Evolutionary conservation across 2,113 vertebrate species (phyloP).

Genomic region (Elephantulus edwardii): DNA sequence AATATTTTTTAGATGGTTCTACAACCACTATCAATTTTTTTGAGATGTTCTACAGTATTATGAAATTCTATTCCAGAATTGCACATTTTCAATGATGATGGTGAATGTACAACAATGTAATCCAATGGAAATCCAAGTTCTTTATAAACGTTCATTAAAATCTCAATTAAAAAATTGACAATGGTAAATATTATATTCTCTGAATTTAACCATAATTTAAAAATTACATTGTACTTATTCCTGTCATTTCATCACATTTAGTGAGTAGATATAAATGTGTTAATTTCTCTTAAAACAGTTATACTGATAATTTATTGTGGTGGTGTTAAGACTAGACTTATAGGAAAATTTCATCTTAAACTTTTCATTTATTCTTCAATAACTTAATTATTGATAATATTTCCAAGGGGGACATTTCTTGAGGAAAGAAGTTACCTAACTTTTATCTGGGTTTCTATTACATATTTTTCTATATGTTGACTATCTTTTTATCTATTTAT

Average conservation of each 20-base stretch:
- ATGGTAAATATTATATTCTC: not conserved
- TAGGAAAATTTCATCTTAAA: constrained; percentile 32
- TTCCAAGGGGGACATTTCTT: not conserved
- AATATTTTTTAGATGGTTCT: not conserved
- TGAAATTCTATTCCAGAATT: not conserved
- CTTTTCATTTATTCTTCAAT: constrained; percentile 7
- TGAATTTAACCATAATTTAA: not conserved
- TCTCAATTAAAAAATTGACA: not conserved
- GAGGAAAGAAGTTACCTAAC: not conserved
- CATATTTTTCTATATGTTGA: constrained; percentile 30
- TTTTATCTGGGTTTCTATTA: constrained; percentile 24
- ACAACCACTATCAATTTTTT: not conserved
- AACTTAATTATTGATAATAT: constrained; percentile 14
- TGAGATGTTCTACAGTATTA: not conserved
- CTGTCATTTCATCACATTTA: constrained; percentile 26
- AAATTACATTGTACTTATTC: not conserved
- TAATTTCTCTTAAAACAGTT: constrained; percentile 50
- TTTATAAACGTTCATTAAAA: no score
- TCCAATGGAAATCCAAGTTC: no score
- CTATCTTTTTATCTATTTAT: not conserved
- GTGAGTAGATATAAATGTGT: constrained; percentile 23
- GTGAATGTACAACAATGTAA: no score
- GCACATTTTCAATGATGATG: no score
- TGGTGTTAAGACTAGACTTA: not conserved
- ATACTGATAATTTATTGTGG: constrained; percentile 29